Conservation (phyloP, 2,113 vertebrate species). For the Thymallus thymallus region DNA sequence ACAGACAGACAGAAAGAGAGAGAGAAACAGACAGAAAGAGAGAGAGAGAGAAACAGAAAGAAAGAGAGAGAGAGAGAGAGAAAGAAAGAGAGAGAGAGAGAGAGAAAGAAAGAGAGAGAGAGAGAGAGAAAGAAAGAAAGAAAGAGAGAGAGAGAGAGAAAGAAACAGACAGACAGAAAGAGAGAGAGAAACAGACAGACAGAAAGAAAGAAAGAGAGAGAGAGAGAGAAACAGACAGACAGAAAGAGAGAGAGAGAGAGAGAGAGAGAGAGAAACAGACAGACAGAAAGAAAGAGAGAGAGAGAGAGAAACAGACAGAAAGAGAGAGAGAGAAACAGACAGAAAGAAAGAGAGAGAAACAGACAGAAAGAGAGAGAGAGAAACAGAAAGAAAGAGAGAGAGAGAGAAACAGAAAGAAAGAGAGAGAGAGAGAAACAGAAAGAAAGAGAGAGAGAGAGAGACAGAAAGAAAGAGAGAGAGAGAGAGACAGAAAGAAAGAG, state of each 20-base stretch:
- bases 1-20: not conserved
- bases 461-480: not conserved
- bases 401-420: no score
- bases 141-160: not conserved
- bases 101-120: not conserved
- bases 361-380: not conserved
- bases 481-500: not conserved
- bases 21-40: no score
- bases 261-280: no score
- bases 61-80: not conserved
- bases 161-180: not conserved
- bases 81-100: not conserved
- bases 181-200: no score
- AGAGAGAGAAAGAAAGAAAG: not conserved
- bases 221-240: not conserved
- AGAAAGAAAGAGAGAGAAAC: not conserved
- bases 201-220: no score
- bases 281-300: not conserved
- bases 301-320: not conserved
- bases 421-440: not conserved
- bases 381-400: not conserved
- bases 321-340: not conserved
- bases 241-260: not conserved
- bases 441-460: not conserved
- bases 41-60: not conserved